A percentile compares a stretch with the other conserved stretches of the same genome.
phyloP scores from a whole-genome alignment of 2,113 vertebrate species.

The Dromaius novaehollandiae region DNA sequence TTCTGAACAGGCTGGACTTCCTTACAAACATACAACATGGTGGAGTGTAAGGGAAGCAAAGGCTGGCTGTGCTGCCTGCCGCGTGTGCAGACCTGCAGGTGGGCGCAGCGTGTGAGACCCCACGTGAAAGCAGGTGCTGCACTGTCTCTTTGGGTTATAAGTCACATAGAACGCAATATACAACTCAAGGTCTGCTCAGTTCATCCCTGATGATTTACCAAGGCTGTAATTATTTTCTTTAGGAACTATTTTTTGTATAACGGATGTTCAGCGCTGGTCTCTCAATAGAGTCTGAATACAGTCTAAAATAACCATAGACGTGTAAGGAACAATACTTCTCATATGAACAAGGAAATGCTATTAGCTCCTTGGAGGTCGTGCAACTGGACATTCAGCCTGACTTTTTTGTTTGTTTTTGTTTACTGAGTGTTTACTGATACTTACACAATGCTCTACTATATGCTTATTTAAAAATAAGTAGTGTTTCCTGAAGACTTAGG shows the following conservation, averaged over 20 bases:
- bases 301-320: conserved; percentile 29
- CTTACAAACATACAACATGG: too few species aligned
- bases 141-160: background rate
- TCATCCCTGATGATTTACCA: conserved; percentile 32
- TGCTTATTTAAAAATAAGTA: conserved; percentile 2
- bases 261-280: background rate
- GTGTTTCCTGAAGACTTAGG: conserved; percentile 15
- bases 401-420: background rate
- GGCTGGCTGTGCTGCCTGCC: too few species aligned
- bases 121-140: too few species aligned
- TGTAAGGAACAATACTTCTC: background rate
- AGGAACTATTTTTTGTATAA: conserved; percentile 32
- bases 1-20: background rate
- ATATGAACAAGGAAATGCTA: background rate
- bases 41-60: too few species aligned
- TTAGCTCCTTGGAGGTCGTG: conserved; percentile 17
- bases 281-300: conserved; percentile 19
- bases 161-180: background rate
- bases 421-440: conserved; percentile 35
- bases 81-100: too few species aligned
- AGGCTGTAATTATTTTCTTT: conserved; percentile 8
- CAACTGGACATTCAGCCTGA: conserved; percentile 10
- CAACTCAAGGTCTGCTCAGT: background rate
- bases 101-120: too few species aligned
- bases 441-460: background rate